Evolutionary conservation across 2,113 vertebrate species (phyloP).

Genomic region (Pseudorectes ferrugineus): DNA sequence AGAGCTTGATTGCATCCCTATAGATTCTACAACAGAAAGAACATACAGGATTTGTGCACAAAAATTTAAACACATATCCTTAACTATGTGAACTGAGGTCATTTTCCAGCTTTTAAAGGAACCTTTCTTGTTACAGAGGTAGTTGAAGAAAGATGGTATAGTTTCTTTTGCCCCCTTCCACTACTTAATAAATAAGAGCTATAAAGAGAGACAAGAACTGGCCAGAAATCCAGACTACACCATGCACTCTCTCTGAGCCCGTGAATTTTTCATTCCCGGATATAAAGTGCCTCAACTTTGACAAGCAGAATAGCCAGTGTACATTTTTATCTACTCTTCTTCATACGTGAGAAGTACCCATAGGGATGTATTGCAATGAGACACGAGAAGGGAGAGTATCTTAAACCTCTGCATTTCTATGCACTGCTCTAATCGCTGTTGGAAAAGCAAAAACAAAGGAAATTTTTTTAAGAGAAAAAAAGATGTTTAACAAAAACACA

Average conservation of each 20-base stretch:
- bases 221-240: neutral
- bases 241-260: neutral
- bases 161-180: rapidly evolving
- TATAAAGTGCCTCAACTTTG: neutral
- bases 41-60: neutral
- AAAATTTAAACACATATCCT: neutral
- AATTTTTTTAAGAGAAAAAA: neutral
- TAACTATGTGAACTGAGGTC: neutral
- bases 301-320: neutral
- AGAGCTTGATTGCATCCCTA: neutral
- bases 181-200: neutral
- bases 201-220: neutral
- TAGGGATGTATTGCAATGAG: neutral
- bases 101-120: neutral
- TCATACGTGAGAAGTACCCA: neutral
- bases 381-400: neutral
- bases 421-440: rapidly evolving
- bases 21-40: neutral
- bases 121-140: neutral
- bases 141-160: neutral
- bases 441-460: rapidly evolving
- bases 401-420: neutral
- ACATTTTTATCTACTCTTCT: neutral
- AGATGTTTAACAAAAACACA: neutral
- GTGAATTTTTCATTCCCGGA: neutral